A percentile compares a stretch with the other conserved stretches of the same genome.
Evolutionary conservation across 2,797 vertebrate species (phyloP).

Genomic region (Esox masquinongy): DNA sequence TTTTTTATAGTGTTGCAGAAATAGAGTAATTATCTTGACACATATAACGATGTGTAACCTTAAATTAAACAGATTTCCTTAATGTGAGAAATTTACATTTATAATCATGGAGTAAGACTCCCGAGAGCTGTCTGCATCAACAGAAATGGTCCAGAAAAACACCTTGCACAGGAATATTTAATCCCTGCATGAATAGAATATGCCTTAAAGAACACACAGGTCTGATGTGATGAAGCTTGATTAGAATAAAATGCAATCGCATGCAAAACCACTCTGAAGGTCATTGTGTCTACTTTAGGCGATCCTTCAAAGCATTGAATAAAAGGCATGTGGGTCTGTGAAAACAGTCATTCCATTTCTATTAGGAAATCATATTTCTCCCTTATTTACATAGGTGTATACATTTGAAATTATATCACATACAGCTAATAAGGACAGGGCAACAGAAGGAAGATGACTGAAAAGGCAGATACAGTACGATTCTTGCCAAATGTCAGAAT

Average conservation of each 20-base stretch:
- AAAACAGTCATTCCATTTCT: neutral
- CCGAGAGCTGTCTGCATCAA: conserved; percentile 32
- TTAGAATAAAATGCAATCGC: conserved; percentile 34
- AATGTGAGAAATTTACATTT: conserved; percentile 47
- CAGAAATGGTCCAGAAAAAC: conserved; percentile 29
- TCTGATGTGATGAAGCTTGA: conserved; percentile 43
- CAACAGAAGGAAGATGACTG: neutral
- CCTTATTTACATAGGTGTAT: conserved; percentile 26
- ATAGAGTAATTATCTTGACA: conserved; percentile 42
- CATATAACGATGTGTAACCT: conserved; percentile 39
- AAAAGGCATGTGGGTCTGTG: conserved; percentile 1
- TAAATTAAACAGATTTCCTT: conserved; percentile 45
- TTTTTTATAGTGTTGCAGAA: conserved; percentile 24
- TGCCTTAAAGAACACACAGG: conserved; percentile 41
- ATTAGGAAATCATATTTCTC: neutral
- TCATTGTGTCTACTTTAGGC: conserved; percentile 23
- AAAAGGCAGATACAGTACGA: conserved; percentile 12
- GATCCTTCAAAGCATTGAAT: conserved; percentile 18
- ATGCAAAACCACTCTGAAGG: conserved; percentile 38
- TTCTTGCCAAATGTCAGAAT: conserved; percentile 1
- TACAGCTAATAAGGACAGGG: conserved; percentile 25
- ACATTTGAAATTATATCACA: conserved; percentile 19
- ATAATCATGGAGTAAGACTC: conserved; percentile 43
- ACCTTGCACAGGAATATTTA: conserved; percentile 36
- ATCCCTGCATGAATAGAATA: conserved; percentile 40